Percentiles rank a stretch among this genome's conserved stretches.
Evolutionary conservation across 2,113 vertebrate genomes (phyloP).

Genomic region (Phoenicopterus ruber): DNA sequence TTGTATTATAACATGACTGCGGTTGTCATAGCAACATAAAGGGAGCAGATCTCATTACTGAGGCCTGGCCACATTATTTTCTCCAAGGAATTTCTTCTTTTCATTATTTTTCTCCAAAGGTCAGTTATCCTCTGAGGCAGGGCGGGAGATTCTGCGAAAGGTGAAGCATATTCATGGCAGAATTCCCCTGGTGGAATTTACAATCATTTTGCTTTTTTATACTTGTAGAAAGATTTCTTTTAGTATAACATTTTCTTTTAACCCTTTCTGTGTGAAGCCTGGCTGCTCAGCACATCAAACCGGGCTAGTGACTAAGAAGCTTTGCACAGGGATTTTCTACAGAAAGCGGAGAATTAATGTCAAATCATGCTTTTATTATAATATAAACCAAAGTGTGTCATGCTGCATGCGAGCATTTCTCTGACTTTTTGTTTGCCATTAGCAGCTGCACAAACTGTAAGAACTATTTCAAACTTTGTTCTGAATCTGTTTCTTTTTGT

Average conservation of each 20-base stretch:
- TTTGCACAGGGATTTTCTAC: background rate
- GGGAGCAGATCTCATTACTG: slow-evolving; percentile 87
- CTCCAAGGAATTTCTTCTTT: slow-evolving; percentile 89
- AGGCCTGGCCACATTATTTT: slow-evolving; percentile 85
- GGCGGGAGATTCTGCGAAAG: slow-evolving; percentile 87
- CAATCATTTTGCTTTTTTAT: slow-evolving; percentile 88
- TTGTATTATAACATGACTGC: slow-evolving; percentile 82
- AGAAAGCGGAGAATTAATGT: background rate
- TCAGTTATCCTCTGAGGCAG: slow-evolving; percentile 95
- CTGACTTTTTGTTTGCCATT: background rate
- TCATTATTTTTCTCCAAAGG: slow-evolving; percentile 95
- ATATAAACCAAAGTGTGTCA: background rate
- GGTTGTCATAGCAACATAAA: slow-evolving; percentile 82
- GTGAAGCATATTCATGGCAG: slow-evolving; percentile 89
- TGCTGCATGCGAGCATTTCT: background rate
- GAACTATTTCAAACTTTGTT: background rate
- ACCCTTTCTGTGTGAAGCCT: slow-evolving; percentile 65
- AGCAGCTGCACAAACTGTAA: background rate
- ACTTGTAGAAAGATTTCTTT: slow-evolving; percentile 70
- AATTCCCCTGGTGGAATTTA: slow-evolving; percentile 85
- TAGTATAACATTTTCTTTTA: slow-evolving; percentile 70
- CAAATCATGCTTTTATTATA: background rate
- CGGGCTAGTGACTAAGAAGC: background rate
- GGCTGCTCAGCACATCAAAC: background rate
- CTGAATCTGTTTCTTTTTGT: background rate